Evolutionary conservation across 2,113 vertebrate genomes (phyloP), one percentile per base, ranked within the genome.

Genomic region (Egretta garzetta): DNA sequence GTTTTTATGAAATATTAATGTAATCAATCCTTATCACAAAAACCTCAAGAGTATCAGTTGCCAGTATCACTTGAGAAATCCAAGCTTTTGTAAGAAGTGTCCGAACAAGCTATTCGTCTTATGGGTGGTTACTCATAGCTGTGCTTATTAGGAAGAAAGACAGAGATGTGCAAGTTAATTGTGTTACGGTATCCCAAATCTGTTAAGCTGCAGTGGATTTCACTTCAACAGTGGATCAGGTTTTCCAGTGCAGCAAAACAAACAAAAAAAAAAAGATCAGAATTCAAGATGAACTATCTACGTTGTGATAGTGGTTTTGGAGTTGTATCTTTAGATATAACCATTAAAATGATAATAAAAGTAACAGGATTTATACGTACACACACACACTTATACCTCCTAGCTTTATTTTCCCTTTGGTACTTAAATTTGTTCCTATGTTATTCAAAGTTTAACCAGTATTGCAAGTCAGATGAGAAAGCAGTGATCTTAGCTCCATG

Each of bases 1-100:
- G 13, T 10, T 45, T 86, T 66, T 62, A 88, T 79, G 39, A 85
- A 89, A 94, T 87, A 91, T 45, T 93, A 75, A 85, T 22, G 24
- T 49, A 79, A 70, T 82, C 33, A 72, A 15, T 45, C 43, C 58
- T 53, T 74, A 58, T 14, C 56, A 90, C 30, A 90, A 64, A 84
- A 66, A 71, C 18, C 45, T 82, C 45, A 56, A 56, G 20, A 86
- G 58, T 27, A 73, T 49, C 50, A 86, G 45, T 11, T 90, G 14
- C 27, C 23, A 64, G 32, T 33, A 72, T n/a, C 60, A 56, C 67
- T 32, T 22, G 19, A 95, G 71, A 86, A 88, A 74, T n/a, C 15
- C 74, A 80, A 94, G 39, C 6, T 45, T 70, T 93, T 82, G 62
- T 8, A 70, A 37, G 35, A 86, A 58, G 28, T 55, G 28, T 49